Percentiles rank a stretch among this genome's conserved stretches.
phyloP scores from a whole-genome alignment of 2,797 vertebrate genomes.

The Astyanax mexicanus region DNA sequence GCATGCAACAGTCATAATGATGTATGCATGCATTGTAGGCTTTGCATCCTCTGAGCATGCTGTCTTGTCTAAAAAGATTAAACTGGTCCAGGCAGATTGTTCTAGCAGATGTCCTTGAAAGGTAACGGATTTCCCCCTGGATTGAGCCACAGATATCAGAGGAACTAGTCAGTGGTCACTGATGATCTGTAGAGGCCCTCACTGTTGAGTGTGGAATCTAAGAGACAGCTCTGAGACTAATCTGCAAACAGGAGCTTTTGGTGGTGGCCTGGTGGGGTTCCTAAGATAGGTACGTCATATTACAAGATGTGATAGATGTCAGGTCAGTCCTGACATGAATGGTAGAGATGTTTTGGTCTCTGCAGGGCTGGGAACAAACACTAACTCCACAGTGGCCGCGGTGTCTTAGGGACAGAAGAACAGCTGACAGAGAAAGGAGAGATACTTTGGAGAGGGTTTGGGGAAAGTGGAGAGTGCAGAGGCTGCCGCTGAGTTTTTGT shows the following conservation, averaged over 20 bases:
- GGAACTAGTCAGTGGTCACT: conserved; percentile 5
- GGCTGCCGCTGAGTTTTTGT: background rate
- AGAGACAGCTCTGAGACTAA: conserved; percentile 42
- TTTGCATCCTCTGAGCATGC: background rate
- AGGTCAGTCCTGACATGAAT: background rate
- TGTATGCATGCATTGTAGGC: background rate
- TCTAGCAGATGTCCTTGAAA: conserved; percentile 36
- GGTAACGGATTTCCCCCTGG: conserved; percentile 37
- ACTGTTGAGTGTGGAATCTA: conserved; percentile 30
- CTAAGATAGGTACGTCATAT: conserved; percentile 12
- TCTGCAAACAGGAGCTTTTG: conserved; percentile 25
- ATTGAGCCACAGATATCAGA: conserved; percentile 6
- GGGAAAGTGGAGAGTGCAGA: conserved; percentile 10
- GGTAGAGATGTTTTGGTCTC: conserved; percentile 7
- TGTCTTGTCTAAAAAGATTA: background rate
- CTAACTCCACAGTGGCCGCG: background rate
- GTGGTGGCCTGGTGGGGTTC: background rate
- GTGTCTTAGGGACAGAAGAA: conserved; percentile 17
- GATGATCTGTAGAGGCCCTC: conserved; percentile 36
- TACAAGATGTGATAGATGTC: conserved; percentile 20
- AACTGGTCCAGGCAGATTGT: conserved; percentile 14
- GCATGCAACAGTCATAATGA: background rate
- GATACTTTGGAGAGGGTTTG: conserved; percentile 8
- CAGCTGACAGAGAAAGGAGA: conserved; percentile 3
- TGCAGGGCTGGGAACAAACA: background rate